Conservation (phyloP, 2,797 vertebrate species). For the Hydrolagus colliei region DNA sequence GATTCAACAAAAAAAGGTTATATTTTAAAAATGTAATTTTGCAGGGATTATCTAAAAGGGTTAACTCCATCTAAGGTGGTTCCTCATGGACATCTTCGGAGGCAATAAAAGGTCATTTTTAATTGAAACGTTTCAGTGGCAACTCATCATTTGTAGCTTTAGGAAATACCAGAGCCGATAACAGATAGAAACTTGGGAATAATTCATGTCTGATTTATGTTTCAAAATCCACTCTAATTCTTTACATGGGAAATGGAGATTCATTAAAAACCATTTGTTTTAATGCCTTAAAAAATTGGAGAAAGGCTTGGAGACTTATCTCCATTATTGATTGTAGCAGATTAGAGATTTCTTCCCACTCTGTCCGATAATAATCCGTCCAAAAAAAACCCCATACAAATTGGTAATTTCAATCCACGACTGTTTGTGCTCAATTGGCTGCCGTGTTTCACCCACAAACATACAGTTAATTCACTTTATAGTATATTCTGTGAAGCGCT, state of each 20-base stretch:
- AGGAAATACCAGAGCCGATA: slow-evolving; percentile 10
- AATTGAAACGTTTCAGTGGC: slow-evolving; percentile 10
- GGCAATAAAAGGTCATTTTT: slow-evolving; percentile 9
- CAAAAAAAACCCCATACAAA: too few species aligned
- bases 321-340: neutral
- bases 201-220: slow-evolving; percentile 23
- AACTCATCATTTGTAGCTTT: neutral
- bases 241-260: neutral
- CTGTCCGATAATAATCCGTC: too few species aligned
- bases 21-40: neutral
- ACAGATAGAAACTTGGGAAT: slow-evolving; percentile 8
- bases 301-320: neutral
- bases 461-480: too few species aligned
- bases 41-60: neutral
- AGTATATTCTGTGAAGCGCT: too few species aligned
- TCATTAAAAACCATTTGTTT: neutral
- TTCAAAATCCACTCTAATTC: neutral
- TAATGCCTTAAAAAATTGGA: neutral
- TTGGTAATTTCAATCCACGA: too few species aligned
- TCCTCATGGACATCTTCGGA: neutral
- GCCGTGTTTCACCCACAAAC: too few species aligned
- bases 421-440: too few species aligned
- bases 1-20: neutral
- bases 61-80: neutral
- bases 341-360: neutral